A percentile compares a stretch with the other conserved stretches of the same genome.
Conservation (phyloP, 2,888 invertebrate species). For the Caenorhabditis japonica region DNA sequence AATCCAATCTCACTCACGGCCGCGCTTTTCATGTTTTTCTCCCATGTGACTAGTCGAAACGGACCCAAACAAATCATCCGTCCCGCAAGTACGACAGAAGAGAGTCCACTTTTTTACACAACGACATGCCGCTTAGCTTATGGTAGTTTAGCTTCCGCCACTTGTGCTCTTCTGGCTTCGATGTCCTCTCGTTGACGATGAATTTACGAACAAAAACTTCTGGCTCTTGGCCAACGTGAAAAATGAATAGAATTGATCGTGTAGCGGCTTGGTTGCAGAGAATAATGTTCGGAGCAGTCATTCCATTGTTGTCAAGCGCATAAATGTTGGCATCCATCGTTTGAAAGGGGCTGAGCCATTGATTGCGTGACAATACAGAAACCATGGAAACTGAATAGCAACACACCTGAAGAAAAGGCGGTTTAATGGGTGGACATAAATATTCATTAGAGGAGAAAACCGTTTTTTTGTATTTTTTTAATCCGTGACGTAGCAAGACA, state of each 20-base stretch:
- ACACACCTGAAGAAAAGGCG: conserved; percentile 52
- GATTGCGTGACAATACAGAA: conserved; percentile 23
- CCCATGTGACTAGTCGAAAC: no score
- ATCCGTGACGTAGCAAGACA: no score
- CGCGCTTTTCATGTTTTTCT: no score
- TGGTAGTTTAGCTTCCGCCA: conserved; percentile 60
- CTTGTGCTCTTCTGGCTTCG: conserved; percentile 20
- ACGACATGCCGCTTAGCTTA: conserved; percentile 64
- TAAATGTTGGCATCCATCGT: conserved; percentile 68
- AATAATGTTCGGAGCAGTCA: conserved; percentile 68
- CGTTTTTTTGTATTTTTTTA: no score
- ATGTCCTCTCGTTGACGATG: conserved; percentile 34
- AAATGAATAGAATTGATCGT: conserved; percentile 65
- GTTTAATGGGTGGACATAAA: no score
- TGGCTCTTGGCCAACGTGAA: conserved; percentile 53
- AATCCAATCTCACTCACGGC: no score
- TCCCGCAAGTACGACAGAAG: conserved; percentile 48
- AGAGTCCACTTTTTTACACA: conserved; percentile 71
- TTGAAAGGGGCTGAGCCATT: conserved; percentile 52
- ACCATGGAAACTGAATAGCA: conserved; percentile 30
- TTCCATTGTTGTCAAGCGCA: conserved; percentile 62
- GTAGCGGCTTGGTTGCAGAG: conserved; percentile 64
- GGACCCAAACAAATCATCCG: conserved; percentile 11
- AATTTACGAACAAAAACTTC: conserved; percentile 50
- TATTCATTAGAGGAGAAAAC: no score